phyloP scores from a whole-genome alignment of 2,888 invertebrate genomes.

The Rutpela maculata region DNA sequence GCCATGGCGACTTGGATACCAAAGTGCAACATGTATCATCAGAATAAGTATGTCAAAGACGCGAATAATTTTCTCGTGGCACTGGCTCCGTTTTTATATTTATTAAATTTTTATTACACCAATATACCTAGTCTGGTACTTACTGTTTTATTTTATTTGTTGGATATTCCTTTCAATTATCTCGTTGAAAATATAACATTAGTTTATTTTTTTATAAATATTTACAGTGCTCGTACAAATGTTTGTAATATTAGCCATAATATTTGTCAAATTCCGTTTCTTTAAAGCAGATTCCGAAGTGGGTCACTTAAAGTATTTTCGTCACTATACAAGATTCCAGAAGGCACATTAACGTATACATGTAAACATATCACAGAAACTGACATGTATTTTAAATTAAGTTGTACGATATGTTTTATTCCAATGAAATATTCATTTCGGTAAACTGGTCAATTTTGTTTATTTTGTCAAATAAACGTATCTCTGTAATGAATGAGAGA shows the following conservation, averaged over 20 bases:
- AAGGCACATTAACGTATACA: no score
- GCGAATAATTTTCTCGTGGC: conserved; percentile 28
- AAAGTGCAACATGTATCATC: conserved; percentile 76
- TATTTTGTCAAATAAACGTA: no score
- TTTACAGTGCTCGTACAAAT: background rate
- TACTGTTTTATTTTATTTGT: background rate
- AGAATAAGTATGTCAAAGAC: conserved; percentile 48
- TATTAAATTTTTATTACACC: conserved; percentile 4
- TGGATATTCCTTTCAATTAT: conserved; percentile 23
- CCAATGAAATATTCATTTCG: no score
- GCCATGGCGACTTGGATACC: conserved; percentile 86
- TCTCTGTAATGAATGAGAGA: no score
- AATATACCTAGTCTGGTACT: background rate
- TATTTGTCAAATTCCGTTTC: background rate
- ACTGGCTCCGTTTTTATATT: conserved; percentile 29
- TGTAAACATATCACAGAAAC: no score
- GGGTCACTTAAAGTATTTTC: background rate
- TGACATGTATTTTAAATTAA: no score
- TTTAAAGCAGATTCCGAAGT: background rate
- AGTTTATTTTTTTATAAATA: background rate
- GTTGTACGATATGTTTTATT: no score
- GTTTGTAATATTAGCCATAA: background rate
- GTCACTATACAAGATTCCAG: background rate
- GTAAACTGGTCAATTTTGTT: no score
- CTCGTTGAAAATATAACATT: background rate